Base-by-base conservation (phyloP, 2,888 invertebrate genomes). In the Lithophane ornitopus region DNA sequence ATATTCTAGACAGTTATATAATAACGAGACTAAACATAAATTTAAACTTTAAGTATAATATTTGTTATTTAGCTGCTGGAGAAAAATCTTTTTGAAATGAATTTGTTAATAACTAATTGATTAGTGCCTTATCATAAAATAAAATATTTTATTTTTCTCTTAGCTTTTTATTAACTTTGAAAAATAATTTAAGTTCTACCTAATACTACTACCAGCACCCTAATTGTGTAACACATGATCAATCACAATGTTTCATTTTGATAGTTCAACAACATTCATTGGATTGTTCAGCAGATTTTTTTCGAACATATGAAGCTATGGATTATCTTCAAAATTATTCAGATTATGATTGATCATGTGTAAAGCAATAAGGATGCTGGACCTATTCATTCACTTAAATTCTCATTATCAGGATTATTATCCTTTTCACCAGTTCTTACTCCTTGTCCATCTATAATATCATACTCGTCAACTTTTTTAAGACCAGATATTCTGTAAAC, bases 401-500 rank as follows among this genome's bases (percentile, higher is more conserved):
- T 52, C 52, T 82, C 77, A 3, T 44, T 34, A 76, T 80, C 58
- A 7, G 58, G 68, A 66, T 74, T 81, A 16, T 66, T 58, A 62
- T 26, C 28, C 34, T 34, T 34, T 65, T 0, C 39, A n/a, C 16
- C 28, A 9, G 41, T 49, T 81, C 85, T 89, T 54, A 90, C 90
- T 80, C 91, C 83, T 87, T 92, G 76, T 54, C 96, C 96, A 28
- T 96, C 94, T 70, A 95, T 88, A 81, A 96, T 96, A 49, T 96
- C 94, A 94, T 96, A 96, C 89, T 96, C 96, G 83, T 94, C 95
- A 9, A 95, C 94, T 67, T 95, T 95, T 59, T 80, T 87, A 4
- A 97, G 91, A n/a, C 97, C 97, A 59, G 95, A 94, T 89, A 97
- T 91, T 91, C 95, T 95, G 61, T 96, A 94, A 1, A 97, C 97